Base-by-base conservation (phyloP, 1,140 invertebrate species). In the Drosophila lowei region DNA sequence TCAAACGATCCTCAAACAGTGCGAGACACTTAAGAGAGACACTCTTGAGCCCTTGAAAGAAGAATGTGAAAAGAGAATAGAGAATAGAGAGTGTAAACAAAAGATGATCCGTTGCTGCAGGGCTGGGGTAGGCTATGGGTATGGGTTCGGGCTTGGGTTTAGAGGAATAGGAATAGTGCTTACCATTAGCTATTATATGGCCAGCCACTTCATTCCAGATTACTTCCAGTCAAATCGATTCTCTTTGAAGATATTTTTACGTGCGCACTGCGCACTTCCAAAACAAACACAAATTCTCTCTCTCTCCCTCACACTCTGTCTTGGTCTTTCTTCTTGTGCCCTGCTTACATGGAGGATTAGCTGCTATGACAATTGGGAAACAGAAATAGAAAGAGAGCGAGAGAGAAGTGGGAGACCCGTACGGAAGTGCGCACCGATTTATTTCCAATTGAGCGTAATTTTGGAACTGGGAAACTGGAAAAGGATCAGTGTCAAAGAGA, bases 191-290 rank as follows among this genome's bases (percentile, higher is more conserved):
- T 71, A 79, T 89, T 89, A 79, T 72, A 61, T 55, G 21, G 25
- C 23, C 46, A 8, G 44, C 25, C 44, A 21, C 25, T 15, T 41
- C 16, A 38, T 6, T 28, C 38, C 15, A n/a, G 13, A 15, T 15
- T 41, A 16, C 47, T 28, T 16, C 47, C 41, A 18, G 46, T 41
- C 52, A 65, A 41, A 65, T 68, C 56, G 77, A 83, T 67, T 38
- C 71, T 84, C 79, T 84, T 84, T 84, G 79, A 84, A 68, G 79
- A 65, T 84, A 47, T 65, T 77, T 71, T 60, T 62, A 62, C 61
- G 65, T 71, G 65, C 47, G 60, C 73, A 47, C 52, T 71, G 65
- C 47, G 60, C 73, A 47, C 52, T 59, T 63, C 72, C 55, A 58
- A 68, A 63, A 63, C 52, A 57, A 66, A 75, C 61, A 67, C 62